A percentile compares a stretch with the other conserved stretches of the same genome.
Evolutionary conservation across 2,113 vertebrate species (phyloP).

Genomic region (Dolichallabes microphthalmus): DNA sequence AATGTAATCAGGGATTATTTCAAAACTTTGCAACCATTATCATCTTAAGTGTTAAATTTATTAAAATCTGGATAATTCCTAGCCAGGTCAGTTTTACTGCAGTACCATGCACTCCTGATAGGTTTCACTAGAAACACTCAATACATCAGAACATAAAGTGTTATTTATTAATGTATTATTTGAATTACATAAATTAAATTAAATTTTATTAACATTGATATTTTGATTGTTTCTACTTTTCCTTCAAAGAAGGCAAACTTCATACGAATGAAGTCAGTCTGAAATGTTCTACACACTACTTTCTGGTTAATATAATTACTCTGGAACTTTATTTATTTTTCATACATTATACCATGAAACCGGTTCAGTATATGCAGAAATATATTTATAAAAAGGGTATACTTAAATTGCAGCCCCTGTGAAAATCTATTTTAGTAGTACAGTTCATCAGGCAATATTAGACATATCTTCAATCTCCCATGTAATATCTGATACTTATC

Average conservation of each 20-base stretch:
- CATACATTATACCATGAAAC: neutral
- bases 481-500: neutral
- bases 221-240: neutral
- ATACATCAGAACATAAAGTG: neutral
- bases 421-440: neutral
- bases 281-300: neutral
- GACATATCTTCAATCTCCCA: neutral
- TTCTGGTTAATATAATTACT: neutral
- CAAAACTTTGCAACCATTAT: neutral
- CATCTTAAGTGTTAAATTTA: neutral
- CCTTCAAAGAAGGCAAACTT: neutral
- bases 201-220: no score
- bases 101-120: neutral
- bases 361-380: neutral
- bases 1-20: neutral
- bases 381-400: neutral
- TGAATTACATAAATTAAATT: no score
- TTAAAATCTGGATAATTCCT: neutral
- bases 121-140: neutral
- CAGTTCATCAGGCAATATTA: neutral
- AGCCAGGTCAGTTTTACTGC: neutral
- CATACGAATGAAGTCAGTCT: neutral
- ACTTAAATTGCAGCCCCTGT: neutral
- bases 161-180: no score
- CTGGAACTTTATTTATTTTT: neutral